These are phyloP conservation scores for Halcyon chelicuti DNA, from an alignment of 2,797 vertebrate genomes.

Conservation along the genomic window DNA sequence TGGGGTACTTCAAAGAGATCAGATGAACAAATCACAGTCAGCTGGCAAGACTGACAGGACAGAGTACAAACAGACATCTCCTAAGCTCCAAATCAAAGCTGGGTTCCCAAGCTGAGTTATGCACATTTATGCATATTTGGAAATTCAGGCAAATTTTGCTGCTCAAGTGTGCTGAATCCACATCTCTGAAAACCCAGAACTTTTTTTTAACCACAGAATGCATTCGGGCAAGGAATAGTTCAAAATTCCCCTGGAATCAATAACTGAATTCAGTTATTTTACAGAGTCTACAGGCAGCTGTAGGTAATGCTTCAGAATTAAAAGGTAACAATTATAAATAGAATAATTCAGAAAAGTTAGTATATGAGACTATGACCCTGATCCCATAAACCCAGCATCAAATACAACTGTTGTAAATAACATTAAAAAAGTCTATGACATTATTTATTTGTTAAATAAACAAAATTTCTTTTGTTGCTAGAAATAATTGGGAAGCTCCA, in stretches of 20 bases:
- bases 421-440: background rate
- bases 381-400: background rate
- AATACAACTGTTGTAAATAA: background rate
- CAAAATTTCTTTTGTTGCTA: background rate
- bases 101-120: background rate
- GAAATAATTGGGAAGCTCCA: background rate
- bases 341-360: background rate
- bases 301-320: background rate
- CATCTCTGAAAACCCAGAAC: background rate
- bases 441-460: background rate
- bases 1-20: background rate
- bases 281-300: background rate
- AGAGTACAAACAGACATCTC: background rate
- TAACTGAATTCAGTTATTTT: background rate
- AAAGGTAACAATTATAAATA: background rate
- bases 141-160: background rate
- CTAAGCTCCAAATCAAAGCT: background rate
- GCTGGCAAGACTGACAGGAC: background rate
- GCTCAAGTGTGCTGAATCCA: background rate
- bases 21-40: background rate
- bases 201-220: background rate
- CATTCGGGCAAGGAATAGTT: background rate
- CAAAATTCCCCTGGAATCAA: background rate
- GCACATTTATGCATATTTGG: background rate
- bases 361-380: background rate